These are phyloP conservation scores for Sinotaia quadrata DNA, from an alignment of 2,888 invertebrate species.

Conservation along the genomic window DNA sequence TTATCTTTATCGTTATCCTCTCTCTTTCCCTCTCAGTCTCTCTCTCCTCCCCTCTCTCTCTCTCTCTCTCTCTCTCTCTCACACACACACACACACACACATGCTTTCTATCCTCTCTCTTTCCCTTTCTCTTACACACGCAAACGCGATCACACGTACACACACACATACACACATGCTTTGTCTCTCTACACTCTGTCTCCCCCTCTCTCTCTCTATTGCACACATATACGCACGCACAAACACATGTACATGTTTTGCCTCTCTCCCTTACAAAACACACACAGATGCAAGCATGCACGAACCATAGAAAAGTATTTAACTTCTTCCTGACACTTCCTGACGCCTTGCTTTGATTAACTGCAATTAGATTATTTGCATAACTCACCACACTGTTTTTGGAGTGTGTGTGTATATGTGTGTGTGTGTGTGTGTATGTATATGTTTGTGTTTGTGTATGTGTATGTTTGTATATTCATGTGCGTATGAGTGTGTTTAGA, in stretches of 20 bases:
- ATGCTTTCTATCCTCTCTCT: neutral
- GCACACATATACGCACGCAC: neutral
- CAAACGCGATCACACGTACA: neutral
- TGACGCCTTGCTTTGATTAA: too few species aligned
- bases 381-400: too few species aligned
- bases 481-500: too few species aligned
- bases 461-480: too few species aligned
- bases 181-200: neutral
- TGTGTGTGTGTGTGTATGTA: conserved; percentile 9
- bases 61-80: neutral
- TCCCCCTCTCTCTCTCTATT: neutral
- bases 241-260: neutral
- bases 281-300: neutral
- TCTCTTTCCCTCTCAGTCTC: neutral
- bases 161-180: neutral
- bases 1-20: neutral
- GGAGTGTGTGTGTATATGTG: conserved; percentile 4
- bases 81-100: neutral
- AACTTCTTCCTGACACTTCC: too few species aligned
- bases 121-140: neutral
- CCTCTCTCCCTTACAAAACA: too few species aligned
- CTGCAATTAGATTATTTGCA: too few species aligned
- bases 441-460: conserved; percentile 6
- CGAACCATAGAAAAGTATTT: too few species aligned
- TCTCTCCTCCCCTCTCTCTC: neutral